Evolutionary conservation across 2,113 vertebrate genomes (phyloP).

Genomic region (Sciurus niger): DNA sequence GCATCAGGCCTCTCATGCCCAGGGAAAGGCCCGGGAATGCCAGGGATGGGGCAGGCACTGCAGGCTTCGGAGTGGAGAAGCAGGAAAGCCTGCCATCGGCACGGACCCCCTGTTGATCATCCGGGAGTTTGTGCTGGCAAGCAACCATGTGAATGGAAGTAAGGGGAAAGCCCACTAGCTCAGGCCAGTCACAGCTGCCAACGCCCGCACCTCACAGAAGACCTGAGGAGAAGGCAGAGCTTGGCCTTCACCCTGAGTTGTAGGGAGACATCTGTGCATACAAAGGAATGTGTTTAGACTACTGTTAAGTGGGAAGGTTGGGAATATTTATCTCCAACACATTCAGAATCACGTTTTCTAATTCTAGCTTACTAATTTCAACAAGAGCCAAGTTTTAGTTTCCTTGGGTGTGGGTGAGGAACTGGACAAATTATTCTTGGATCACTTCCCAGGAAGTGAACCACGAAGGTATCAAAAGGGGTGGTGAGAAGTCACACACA

Average conservation of each 20-base stretch:
- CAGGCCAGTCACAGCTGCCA: not conserved
- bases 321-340: not conserved
- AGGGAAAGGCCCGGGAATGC: not conserved
- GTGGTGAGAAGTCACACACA: not conserved
- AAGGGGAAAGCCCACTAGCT: not conserved
- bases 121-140: constrained; percentile 71
- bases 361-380: not conserved
- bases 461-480: not conserved
- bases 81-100: constrained; percentile 50
- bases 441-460: not conserved
- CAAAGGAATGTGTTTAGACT: not conserved
- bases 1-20: not conserved
- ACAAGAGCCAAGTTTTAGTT: not conserved
- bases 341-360: not conserved
- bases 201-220: not conserved
- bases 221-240: not conserved
- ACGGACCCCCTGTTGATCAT: constrained; percentile 55
- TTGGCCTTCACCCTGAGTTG: not conserved
- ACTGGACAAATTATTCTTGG: not conserved
- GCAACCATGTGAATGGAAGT: not conserved
- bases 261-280: not conserved
- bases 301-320: not conserved
- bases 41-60: not conserved
- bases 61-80: not conserved
- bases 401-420: not conserved